These are phyloP conservation scores for Malurus alboscapulatus DNA, from an alignment of 2,113 vertebrate genomes.

Conservation along the genomic window DNA sequence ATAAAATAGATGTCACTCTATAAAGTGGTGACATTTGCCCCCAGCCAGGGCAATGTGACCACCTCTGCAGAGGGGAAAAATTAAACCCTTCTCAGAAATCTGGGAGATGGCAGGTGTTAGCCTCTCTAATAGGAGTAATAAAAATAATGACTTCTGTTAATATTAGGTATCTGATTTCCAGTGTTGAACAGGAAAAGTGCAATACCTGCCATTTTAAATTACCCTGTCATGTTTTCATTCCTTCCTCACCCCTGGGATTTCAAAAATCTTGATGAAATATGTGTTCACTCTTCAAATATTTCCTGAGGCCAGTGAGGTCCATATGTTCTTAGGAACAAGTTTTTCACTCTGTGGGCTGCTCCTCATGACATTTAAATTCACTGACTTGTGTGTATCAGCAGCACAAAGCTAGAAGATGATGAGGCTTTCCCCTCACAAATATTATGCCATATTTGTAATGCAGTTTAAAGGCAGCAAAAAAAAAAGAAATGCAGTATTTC, in stretches of 20 bases:
- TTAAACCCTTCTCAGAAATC: slow-evolving; percentile 48
- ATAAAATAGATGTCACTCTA: slow-evolving; percentile 29
- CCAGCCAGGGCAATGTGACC: slow-evolving; percentile 2
- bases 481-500: not conserved
- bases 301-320: slow-evolving; percentile 80
- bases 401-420: not conserved
- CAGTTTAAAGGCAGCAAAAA: not conserved
- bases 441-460: not conserved
- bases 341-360: slow-evolving; percentile 68
- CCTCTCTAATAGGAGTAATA: slow-evolving; percentile 56
- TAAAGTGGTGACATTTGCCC: slow-evolving; percentile 35
- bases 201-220: slow-evolving; percentile 78
- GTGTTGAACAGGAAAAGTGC: slow-evolving; percentile 58
- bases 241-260: slow-evolving; percentile 66
- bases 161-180: slow-evolving; percentile 72
- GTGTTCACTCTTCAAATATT: slow-evolving; percentile 76
- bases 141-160: slow-evolving; percentile 66
- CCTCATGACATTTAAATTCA: slow-evolving; percentile 66
- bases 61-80: slow-evolving; percentile 43
- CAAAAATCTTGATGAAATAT: slow-evolving; percentile 77
- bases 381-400: slow-evolving; percentile 34
- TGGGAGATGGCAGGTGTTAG: slow-evolving; percentile 52
- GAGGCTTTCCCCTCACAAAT: not conserved
- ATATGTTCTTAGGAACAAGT: slow-evolving; percentile 73
- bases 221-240: slow-evolving; percentile 75